A percentile compares a stretch with the other conserved stretches of the same genome.
phyloP scores from a whole-genome alignment of 2,888 invertebrate genomes.

The Euproctis similis region DNA sequence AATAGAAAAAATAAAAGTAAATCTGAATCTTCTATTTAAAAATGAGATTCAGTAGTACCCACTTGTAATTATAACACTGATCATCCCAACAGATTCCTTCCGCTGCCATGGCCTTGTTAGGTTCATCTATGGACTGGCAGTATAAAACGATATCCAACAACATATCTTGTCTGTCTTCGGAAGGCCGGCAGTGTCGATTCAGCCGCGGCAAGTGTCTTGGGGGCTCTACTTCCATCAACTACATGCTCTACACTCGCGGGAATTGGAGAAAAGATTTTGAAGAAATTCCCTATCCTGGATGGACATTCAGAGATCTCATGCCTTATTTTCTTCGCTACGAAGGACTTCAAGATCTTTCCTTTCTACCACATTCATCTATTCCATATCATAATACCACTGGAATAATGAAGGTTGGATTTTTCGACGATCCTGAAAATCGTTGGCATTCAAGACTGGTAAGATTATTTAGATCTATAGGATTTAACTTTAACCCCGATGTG shows the following conservation, averaged over 20 bases:
- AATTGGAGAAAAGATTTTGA: conserved; percentile 36
- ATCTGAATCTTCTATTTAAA: no score
- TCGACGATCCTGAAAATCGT: conserved; percentile 33
- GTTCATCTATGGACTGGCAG: conserved; percentile 4
- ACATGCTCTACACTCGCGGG: conserved; percentile 53
- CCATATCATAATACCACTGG: conserved; percentile 47
- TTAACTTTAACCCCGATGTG: conserved; percentile 42
- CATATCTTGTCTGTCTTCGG: conserved; percentile 40
- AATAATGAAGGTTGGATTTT: conserved; percentile 33
- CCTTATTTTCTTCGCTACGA: conserved; percentile 51
- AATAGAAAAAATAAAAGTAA: no score
- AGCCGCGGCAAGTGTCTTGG: conserved; percentile 51
- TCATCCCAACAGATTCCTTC: conserved; percentile 1
- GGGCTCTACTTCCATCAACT: conserved; percentile 53
- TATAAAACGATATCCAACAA: conserved; percentile 12
- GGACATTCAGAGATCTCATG: conserved; percentile 43
- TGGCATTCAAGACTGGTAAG: conserved; percentile 39
- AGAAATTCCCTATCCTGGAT: conserved; percentile 34
- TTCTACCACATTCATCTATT: conserved; percentile 36
- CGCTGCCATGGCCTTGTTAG: not conserved
- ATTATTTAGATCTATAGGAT: conserved; percentile 28
- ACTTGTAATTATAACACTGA: not conserved
- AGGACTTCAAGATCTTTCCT: conserved; percentile 31
- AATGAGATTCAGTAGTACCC: no score
- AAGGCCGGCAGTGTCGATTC: conserved; percentile 33